Conservation (phyloP, 2,113 vertebrate species). For the Abramis brama region DNA sequence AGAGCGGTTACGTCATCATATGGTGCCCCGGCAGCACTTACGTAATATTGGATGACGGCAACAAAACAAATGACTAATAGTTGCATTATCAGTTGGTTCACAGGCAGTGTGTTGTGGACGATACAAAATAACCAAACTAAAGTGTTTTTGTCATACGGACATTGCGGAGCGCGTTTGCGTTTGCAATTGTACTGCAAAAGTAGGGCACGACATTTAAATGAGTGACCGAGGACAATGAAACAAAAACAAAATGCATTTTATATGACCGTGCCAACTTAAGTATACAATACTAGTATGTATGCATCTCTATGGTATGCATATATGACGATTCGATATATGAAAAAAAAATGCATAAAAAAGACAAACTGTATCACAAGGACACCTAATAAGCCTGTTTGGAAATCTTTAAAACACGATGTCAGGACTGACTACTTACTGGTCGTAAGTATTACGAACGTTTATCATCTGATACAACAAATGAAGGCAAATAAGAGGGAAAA, state of each 20-base stretch:
- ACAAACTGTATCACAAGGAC: not conserved
- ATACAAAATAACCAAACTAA: not conserved
- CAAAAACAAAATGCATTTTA: not conserved
- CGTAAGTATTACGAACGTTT: not conserved
- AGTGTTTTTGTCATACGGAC: not conserved
- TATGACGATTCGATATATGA: not conserved
- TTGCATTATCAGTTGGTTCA: not conserved
- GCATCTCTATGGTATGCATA: too few species aligned
- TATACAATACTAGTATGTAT: not conserved
- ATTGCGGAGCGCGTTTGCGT: not conserved
- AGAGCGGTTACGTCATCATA: slow-evolving; percentile 12
- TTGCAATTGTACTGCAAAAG: not conserved
- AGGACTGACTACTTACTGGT: not conserved
- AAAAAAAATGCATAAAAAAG: not conserved
- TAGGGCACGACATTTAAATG: not conserved
- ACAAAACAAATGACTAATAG: not conserved
- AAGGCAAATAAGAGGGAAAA: not conserved
- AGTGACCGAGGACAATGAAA: not conserved
- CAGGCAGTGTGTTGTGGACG: not conserved
- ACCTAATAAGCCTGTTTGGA: not conserved
- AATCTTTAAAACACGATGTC: not conserved
- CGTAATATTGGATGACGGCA: not conserved
- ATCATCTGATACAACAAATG: not conserved
- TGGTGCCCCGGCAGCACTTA: not conserved
- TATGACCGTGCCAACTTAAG: not conserved